Evolutionary conservation across 2,888 invertebrate genomes (phyloP).

Genomic region (Lycocerus yunnanus): DNA sequence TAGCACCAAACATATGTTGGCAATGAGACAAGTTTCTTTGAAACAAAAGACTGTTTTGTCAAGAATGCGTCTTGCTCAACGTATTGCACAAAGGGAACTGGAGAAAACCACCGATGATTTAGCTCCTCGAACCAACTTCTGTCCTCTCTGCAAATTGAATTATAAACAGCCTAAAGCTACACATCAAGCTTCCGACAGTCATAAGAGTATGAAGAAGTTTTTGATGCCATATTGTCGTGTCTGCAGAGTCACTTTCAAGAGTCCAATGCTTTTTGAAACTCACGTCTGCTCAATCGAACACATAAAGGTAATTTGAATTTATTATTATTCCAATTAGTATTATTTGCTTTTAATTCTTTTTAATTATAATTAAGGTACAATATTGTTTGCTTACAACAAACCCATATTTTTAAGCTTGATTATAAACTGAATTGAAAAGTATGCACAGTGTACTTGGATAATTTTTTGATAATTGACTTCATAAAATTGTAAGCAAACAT

Average conservation of each 20-base stretch:
- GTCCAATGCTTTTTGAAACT: conserved; percentile 84
- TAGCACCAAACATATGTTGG: conserved; percentile 71
- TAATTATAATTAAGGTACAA: too few species aligned
- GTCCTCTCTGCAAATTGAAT: conserved; percentile 55
- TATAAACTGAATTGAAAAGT: too few species aligned
- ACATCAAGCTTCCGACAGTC: conserved; percentile 79
- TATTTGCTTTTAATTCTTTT: too few species aligned
- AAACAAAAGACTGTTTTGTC: conserved; percentile 75
- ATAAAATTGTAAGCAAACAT: too few species aligned
- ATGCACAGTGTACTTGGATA: too few species aligned
- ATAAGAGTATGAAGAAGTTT: conserved; percentile 84
- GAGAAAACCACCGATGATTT: conserved; percentile 72
- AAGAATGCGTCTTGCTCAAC: conserved; percentile 79
- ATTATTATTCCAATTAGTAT: too few species aligned
- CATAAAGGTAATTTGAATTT: conserved; percentile 73
- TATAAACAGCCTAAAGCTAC: conserved; percentile 64
- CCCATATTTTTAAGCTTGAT: too few species aligned
- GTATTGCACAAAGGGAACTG: conserved; percentile 77
- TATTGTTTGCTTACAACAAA: too few species aligned
- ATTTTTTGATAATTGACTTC: too few species aligned
- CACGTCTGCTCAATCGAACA: conserved; percentile 83
- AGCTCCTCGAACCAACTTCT: conserved; percentile 52
- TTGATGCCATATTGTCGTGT: conserved; percentile 80
- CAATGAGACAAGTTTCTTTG: conserved; percentile 75
- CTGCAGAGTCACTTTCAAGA: conserved; percentile 77